phyloP scores from a whole-genome alignment of 1,140 invertebrate genomes.

The Ditylenchus dipsaci region DNA sequence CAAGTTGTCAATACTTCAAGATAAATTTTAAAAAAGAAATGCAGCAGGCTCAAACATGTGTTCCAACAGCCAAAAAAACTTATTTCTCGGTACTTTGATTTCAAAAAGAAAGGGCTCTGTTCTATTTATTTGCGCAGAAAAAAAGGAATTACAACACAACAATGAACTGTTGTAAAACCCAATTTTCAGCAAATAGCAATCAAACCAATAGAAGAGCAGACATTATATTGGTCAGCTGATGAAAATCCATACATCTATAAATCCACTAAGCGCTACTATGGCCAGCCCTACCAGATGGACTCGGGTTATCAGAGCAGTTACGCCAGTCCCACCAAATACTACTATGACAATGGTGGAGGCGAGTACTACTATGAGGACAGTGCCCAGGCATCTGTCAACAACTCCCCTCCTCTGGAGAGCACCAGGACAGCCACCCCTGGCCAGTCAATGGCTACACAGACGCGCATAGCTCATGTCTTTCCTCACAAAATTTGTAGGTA shows the following conservation, averaged over 20 bases:
- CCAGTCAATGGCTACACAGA: not conserved
- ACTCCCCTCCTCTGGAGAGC: not conserved
- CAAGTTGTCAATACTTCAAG: no score
- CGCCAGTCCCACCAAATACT: constrained; percentile 10
- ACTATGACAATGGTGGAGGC: not conserved
- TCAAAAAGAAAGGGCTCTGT: no score
- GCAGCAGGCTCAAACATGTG: no score
- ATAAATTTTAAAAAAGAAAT: no score
- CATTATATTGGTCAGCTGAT: constrained; percentile 57
- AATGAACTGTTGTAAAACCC: constrained; percentile 7
- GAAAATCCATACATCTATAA: constrained; percentile 58
- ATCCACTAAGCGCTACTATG: constrained; percentile 51
- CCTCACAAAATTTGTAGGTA: not conserved
- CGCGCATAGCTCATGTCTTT: not conserved
- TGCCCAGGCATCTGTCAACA: not conserved
- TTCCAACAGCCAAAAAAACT: no score
- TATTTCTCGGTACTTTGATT: no score
- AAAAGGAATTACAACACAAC: no score
- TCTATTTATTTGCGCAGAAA: no score
- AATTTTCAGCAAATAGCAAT: constrained; percentile 38
- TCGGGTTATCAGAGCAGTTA: constrained; percentile 27
- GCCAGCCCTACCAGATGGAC: constrained; percentile 50
- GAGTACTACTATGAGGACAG: not conserved
- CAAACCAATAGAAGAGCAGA: constrained; percentile 56
- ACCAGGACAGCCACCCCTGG: not conserved